Conservation (phyloP, 2,888 invertebrate species). For the Prenolepis imparis region DNA sequence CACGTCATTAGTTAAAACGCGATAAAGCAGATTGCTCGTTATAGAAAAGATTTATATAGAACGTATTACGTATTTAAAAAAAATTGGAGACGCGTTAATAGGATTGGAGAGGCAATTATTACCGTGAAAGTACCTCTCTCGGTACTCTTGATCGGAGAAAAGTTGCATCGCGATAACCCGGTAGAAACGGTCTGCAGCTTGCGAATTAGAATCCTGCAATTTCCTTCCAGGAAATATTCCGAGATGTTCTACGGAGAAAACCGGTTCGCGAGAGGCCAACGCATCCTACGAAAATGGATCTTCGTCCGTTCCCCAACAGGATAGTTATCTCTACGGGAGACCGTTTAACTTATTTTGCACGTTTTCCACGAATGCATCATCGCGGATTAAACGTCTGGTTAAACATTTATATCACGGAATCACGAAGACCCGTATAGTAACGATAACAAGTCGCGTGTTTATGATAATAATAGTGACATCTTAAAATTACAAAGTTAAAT, state of each 20-base stretch:
- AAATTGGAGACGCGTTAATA: constrained; percentile 19
- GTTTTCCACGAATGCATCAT: constrained; percentile 23
- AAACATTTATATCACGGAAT: constrained; percentile 7
- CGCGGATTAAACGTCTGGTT: constrained; percentile 21
- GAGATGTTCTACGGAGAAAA: constrained; percentile 50
- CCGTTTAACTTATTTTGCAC: constrained; percentile 17
- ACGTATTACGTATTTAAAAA: constrained; percentile 16
- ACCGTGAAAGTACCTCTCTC: constrained; percentile 44
- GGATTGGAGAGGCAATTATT: constrained; percentile 40
- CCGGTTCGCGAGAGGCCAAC: constrained; percentile 48
- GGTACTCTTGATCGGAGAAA: constrained; percentile 43
- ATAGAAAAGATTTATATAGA: constrained; percentile 5
- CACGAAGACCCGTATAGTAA: not conserved
- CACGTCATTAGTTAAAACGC: constrained; percentile 7
- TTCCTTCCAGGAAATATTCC: constrained; percentile 64
- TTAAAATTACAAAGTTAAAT: constrained; percentile 5
- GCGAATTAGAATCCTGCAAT: constrained; percentile 68
- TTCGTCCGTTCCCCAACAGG: constrained; percentile 13
- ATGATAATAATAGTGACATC: not conserved
- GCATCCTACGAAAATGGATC: constrained; percentile 51
- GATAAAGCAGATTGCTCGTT: constrained; percentile 9
- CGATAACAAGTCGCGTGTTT: not conserved
- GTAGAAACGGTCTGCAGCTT: constrained; percentile 32
- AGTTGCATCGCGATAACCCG: constrained; percentile 37
- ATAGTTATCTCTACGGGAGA: constrained; percentile 28